These are phyloP conservation scores for Otis tarda DNA, from an alignment of 2,113 vertebrate species.

Conservation along the genomic window DNA sequence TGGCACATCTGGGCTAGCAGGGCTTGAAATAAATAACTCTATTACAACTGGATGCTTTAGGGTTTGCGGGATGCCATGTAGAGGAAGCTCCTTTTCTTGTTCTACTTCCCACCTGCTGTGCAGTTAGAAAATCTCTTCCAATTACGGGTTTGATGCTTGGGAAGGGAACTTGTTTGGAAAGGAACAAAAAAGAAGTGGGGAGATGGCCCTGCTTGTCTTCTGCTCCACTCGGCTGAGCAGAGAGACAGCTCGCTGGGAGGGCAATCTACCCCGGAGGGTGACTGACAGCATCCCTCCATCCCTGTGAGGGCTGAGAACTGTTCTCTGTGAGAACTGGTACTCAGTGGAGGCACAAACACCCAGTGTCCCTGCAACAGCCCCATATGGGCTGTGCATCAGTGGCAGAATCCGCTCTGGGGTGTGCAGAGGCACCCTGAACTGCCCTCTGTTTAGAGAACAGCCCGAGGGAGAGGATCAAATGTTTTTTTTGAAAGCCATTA, in stretches of 20 bases:
- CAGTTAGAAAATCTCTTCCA: slow-evolving; percentile 24
- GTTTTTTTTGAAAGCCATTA: background rate
- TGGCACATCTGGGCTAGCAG: slow-evolving; percentile 27
- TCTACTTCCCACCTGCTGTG: background rate
- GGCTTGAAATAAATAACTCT: slow-evolving; percentile 50
- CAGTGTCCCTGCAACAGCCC: background rate
- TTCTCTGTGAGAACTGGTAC: background rate
- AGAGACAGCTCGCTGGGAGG: background rate
- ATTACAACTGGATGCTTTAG: background rate
- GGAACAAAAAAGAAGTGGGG: background rate
- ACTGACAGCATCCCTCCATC: background rate
- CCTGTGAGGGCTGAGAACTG: background rate
- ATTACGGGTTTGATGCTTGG: background rate
- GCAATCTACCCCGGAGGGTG: background rate
- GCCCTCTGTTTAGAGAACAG: background rate
- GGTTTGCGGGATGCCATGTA: background rate
- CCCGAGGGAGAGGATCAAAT: background rate
- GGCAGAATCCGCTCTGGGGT: background rate
- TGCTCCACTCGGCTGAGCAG: background rate
- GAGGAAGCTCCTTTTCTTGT: slow-evolving; percentile 22
- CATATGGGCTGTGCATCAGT: background rate
- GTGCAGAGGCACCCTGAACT: background rate
- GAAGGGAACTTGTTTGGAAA: slow-evolving; percentile 1
- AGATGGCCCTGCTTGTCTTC: background rate
- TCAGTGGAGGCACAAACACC: background rate